These are phyloP conservation scores for Phaonia tiefii DNA, from an alignment of 2,888 invertebrate species.

Conservation along the genomic window DNA sequence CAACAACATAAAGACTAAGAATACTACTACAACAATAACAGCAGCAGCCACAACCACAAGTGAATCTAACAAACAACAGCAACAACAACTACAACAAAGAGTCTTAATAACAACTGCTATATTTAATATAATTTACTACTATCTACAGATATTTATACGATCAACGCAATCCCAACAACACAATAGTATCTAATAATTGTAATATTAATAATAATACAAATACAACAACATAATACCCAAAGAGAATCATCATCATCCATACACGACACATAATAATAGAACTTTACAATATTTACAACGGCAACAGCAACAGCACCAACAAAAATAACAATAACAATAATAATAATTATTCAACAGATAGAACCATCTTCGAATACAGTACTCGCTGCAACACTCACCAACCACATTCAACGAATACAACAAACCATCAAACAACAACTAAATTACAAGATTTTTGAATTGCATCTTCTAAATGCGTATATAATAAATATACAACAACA, in stretches of 20 bases:
- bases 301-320: slow-evolving; percentile 7
- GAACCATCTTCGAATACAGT: background rate
- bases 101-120: slow-evolving; percentile 59
- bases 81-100: slow-evolving; percentile 46
- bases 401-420: slow-evolving; percentile 64
- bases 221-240: slow-evolving; percentile 6
- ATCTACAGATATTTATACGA: background rate
- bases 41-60: slow-evolving; percentile 37
- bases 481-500: slow-evolving; percentile 14
- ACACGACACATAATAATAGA: too few relatives aligned
- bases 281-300: background rate
- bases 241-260: too few relatives aligned
- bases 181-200: slow-evolving; percentile 10
- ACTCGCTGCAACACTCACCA: slow-evolving; percentile 20
- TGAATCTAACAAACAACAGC: slow-evolving; percentile 36
- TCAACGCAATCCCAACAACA: too few relatives aligned
- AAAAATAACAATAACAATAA: background rate
- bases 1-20: slow-evolving; percentile 51
- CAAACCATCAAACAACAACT: slow-evolving; percentile 41
- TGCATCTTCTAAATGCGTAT: slow-evolving; percentile 32
- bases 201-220: slow-evolving; percentile 10
- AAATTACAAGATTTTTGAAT: slow-evolving; percentile 14
- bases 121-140: slow-evolving; percentile 17
- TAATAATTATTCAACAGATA: background rate
- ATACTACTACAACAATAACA: slow-evolving; percentile 49